Percentiles rank a stretch among this genome's conserved stretches.
These are phyloP conservation scores for Salvelinus namaycush DNA, from an alignment of 2,113 vertebrate species.

Conservation along the genomic window DNA sequence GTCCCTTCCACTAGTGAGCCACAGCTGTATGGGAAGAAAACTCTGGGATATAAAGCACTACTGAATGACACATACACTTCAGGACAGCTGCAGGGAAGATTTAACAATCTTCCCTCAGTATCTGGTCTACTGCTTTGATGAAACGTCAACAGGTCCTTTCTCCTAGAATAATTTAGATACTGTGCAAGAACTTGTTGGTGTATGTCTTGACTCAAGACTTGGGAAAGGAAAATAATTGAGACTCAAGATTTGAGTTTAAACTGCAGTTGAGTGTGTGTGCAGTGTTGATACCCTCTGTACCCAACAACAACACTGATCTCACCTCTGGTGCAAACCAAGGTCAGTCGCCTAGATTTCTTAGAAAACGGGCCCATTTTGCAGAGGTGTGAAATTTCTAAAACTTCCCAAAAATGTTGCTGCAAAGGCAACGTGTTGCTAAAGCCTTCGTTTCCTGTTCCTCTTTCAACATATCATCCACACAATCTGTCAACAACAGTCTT, in stretches of 20 bases:
- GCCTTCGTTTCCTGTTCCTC: slow-evolving; percentile 48
- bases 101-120: neutral
- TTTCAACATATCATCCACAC: neutral
- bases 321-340: neutral
- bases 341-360: neutral
- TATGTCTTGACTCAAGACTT: no score
- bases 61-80: slow-evolving; percentile 25
- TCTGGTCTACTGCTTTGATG: neutral
- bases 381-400: neutral
- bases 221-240: no score
- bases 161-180: neutral
- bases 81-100: slow-evolving; percentile 33
- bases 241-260: neutral
- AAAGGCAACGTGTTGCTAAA: slow-evolving; percentile 18
- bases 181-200: no score
- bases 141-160: neutral
- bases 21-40: slow-evolving; percentile 1
- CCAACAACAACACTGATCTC: neutral
- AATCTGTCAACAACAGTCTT: neutral
- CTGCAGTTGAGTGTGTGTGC: neutral
- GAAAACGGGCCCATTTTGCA: neutral
- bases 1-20: neutral
- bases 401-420: neutral
- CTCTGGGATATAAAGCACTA: slow-evolving; percentile 6
- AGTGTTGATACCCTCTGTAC: neutral